Evolutionary conservation across 30 jellyfish, hydroid and myxozoan genomes (phyloP).

Genomic region (Cassiopea andromeda): DNA sequence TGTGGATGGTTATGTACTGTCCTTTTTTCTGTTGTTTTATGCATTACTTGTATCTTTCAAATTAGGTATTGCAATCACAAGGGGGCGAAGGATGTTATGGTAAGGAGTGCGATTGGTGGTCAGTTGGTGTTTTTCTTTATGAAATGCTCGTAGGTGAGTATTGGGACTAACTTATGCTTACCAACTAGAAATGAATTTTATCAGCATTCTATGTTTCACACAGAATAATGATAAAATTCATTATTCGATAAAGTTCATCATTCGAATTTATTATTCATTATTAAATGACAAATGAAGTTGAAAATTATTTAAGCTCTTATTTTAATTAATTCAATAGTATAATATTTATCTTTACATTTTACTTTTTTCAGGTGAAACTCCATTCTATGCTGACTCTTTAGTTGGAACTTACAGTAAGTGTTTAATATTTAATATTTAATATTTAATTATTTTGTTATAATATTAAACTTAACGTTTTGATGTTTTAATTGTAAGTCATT

Average conservation of each 20-base stretch:
- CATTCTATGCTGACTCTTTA: constrained; percentile 95
- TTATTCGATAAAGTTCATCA: too few species aligned
- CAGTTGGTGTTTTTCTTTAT: constrained; percentile 95
- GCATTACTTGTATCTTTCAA: background rate
- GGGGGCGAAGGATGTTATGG: constrained; percentile 97
- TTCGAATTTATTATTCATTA: too few species aligned
- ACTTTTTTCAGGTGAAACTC: constrained; percentile 88
- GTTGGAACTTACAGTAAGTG: constrained; percentile 98
- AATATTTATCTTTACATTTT: background rate
- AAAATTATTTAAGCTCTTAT: background rate
- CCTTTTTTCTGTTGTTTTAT: background rate
- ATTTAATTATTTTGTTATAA: too few species aligned
- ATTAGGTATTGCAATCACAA: constrained; percentile 90
- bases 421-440: too few species aligned
- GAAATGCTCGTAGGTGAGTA: constrained; percentile 94
- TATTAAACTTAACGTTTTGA: too few species aligned
- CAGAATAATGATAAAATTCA: too few species aligned
- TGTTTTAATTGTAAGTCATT: too few species aligned
- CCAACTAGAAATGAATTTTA: too few species aligned
- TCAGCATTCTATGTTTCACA: too few species aligned
- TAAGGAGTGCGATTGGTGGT: constrained; percentile 97
- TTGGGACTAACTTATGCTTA: background rate
- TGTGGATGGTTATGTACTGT: background rate
- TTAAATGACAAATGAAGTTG: too few species aligned
- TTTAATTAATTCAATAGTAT: background rate